These are phyloP conservation scores for Hemiscyllium ocellatum DNA, from an alignment of 2,113 vertebrate species.

Conservation along the genomic window DNA sequence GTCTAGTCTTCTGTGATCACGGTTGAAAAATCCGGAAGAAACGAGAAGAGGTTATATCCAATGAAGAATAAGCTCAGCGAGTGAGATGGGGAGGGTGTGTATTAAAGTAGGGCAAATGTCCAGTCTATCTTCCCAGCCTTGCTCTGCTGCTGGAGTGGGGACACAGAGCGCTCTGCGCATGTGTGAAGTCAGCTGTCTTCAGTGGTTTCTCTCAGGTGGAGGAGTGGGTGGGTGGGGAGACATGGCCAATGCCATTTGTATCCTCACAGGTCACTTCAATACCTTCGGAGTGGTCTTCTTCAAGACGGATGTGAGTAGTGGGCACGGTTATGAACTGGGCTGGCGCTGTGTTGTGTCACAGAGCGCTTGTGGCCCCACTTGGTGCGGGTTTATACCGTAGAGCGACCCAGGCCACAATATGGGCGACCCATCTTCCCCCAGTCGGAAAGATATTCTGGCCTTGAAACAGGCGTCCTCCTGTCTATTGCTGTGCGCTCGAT, in stretches of 20 bases:
- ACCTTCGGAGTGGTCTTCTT: not conserved
- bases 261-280: not conserved
- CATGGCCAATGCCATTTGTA: not conserved
- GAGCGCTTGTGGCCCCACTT: not conserved
- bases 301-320: not conserved
- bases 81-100: not conserved
- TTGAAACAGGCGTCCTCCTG: not conserved
- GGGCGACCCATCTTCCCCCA: no score
- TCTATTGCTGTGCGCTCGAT: not conserved
- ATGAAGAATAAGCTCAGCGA: not conserved
- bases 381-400: not conserved
- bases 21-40: not conserved
- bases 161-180: not conserved
- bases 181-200: not conserved
- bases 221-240: no score
- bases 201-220: not conserved
- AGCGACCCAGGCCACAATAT: no score
- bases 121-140: no score
- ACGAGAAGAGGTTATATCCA: not conserved
- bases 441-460: not conserved
- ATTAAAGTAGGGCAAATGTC: no score
- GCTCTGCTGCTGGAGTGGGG: no score
- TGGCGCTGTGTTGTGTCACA: not conserved
- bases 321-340: not conserved
- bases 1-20: not conserved